Base-by-base conservation (phyloP, 1,140 invertebrate genomes). In the Cydia pomonella region DNA sequence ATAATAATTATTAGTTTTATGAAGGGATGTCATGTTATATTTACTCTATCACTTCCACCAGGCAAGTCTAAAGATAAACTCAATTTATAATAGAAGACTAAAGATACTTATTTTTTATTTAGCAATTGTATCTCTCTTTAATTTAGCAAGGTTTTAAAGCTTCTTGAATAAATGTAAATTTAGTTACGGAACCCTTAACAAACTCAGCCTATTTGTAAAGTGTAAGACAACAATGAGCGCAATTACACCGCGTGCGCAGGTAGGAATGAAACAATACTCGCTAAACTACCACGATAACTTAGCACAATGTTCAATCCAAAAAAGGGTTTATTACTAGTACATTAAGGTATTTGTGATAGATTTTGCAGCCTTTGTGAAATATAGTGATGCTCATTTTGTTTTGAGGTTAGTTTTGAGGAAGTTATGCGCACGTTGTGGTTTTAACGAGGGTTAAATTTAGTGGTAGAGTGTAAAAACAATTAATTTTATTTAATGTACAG, bases 151-250 rank as follows among this genome's bases (percentile, higher is more conserved):
- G 1, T 10, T 59, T 59, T 3, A 10, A 21, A 59, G 21, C 53
- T 12, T 59, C 0, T 59, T 59, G 12, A 23, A 7, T 10, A 21
- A 23, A 7, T 10, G 53, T 59, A 23, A 59, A 10, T 21, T 18
- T 69, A 66, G 25, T 18, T 33, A 33, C 29, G 29, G 64, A 69
- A 69, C 64, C 64, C 64, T 21, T 10, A 69, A 66, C 16, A 29
- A 33, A 33, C 64, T 33, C 5, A 18, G 6, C 25, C 64, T 16
- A 33, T 1, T n/a, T 33, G 64, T 18, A 69, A n/a, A 41, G 64
- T 21, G 1, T 21, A 69, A 69, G 33, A 69, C 64, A 69, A 69
- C 64, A 69, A 69, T 69, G 33, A 69, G 64, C n/a, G 64, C 64
- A 69, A 69, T 69, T 69, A 69, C 64, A 12, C 13, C 64, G 21